Evolutionary conservation across 2,797 vertebrate species (phyloP).

Genomic region (Melanogrammus aeglefinus): DNA sequence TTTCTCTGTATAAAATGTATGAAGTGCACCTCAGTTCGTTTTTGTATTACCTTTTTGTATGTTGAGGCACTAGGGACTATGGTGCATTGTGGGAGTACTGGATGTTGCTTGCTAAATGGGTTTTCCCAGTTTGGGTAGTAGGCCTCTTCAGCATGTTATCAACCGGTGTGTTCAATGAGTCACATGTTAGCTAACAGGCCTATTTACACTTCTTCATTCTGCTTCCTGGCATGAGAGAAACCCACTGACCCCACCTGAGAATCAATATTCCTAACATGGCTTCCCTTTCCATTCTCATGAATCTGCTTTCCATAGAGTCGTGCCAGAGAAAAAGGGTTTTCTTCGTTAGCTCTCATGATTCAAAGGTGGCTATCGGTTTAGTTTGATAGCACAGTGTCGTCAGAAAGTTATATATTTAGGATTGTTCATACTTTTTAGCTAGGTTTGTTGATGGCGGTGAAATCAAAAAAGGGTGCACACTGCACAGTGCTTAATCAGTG

Average conservation of each 20-base stretch:
- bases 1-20: neutral
- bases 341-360: neutral
- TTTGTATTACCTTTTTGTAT: neutral
- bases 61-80: neutral
- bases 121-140: conserved; percentile 8
- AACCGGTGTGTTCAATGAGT: conserved; percentile 27
- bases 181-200: conserved; percentile 42
- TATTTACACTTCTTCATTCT: conserved; percentile 52
- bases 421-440: neutral
- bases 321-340: neutral
- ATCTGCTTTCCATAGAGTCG: conserved; percentile 5
- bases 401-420: neutral
- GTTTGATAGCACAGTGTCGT: neutral
- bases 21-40: neutral
- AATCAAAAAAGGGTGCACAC: neutral
- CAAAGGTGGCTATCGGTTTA: neutral
- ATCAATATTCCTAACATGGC: conserved; percentile 51
- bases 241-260: conserved; percentile 50
- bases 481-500: neutral
- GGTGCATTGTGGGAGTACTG: neutral
- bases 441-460: neutral
- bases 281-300: conserved; percentile 34
- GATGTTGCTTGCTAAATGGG: neutral
- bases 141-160: neutral
- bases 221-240: conserved; percentile 61